Percentiles rank a stretch among this genome's conserved stretches.
Conservation (phyloP, 2,113 vertebrate species). For the Drymodes brunneopygia region DNA sequence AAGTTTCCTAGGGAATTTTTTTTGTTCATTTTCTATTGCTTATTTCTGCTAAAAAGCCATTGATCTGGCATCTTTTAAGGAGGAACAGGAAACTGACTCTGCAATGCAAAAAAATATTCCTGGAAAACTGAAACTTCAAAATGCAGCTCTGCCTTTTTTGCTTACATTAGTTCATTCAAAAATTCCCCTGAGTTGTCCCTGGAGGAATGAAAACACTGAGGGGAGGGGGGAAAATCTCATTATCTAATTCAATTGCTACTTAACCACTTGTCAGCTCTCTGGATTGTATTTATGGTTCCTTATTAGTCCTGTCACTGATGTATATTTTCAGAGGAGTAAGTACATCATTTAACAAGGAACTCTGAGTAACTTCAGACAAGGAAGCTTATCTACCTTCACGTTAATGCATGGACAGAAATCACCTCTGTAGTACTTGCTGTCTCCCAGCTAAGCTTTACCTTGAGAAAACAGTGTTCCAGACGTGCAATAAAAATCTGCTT, state of each 20-base stretch:
- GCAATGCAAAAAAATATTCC: neutral
- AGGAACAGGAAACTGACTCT: conserved; percentile 32
- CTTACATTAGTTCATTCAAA: neutral
- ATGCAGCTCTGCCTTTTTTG: neutral
- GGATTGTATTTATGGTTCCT: neutral
- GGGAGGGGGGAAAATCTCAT: neutral
- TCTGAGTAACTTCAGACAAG: neutral
- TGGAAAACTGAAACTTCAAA: conserved; percentile 5
- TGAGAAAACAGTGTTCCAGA: neutral
- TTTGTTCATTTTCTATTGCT: neutral
- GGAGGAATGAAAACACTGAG: neutral
- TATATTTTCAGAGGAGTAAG: neutral
- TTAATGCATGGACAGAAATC: neutral
- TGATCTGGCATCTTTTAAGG: neutral
- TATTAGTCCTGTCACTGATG: neutral
- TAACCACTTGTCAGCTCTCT: neutral
- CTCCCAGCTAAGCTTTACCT: neutral
- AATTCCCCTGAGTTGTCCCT: neutral
- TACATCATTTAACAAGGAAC: neutral
- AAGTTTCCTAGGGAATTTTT: conserved; percentile 14
- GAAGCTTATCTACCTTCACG: neutral
- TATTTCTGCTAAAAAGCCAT: conserved; percentile 6
- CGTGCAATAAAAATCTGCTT: neutral
- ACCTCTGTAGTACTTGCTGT: neutral
- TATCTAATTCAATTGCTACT: neutral